Percentiles rank a stretch among this genome's conserved stretches.
These are phyloP conservation scores for Choreutis nemorana DNA, from an alignment of 2,888 invertebrate species.

Conservation along the genomic window DNA sequence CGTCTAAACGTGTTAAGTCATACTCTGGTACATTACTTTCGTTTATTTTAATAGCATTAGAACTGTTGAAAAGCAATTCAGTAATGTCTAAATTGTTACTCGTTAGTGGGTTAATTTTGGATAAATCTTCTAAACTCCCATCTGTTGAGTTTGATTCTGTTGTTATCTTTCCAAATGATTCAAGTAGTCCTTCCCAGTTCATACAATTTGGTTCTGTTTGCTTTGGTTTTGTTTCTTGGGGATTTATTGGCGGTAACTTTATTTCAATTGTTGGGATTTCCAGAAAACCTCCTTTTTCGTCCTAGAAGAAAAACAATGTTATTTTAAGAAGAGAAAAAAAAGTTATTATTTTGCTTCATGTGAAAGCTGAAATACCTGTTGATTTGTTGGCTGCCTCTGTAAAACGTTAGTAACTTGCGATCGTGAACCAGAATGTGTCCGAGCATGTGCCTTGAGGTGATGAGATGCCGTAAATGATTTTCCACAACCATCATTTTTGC, in stretches of 20 bases:
- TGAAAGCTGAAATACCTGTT: too few relatives aligned
- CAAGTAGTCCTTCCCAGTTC: slow-evolving; percentile 55
- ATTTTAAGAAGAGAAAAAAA: too few relatives aligned
- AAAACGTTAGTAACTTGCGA: too few relatives aligned
- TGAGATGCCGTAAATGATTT: slow-evolving; percentile 95
- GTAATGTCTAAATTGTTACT: slow-evolving; percentile 42
- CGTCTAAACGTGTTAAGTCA: slow-evolving; percentile 34
- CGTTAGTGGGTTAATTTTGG: slow-evolving; percentile 24
- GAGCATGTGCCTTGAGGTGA: slow-evolving; percentile 89
- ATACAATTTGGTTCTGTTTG: slow-evolving; percentile 26
- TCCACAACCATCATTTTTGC: slow-evolving; percentile 83
- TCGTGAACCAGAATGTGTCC: slow-evolving; percentile 84
- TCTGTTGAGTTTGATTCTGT: slow-evolving; percentile 54
- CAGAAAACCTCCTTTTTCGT: too few relatives aligned
- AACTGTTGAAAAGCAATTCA: slow-evolving; percentile 42
- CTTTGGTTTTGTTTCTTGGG: slow-evolving; percentile 16
- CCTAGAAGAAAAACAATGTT: too few relatives aligned
- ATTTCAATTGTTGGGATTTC: too few relatives aligned
- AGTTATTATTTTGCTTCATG: too few relatives aligned
- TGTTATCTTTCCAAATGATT: slow-evolving; percentile 51
- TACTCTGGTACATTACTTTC: slow-evolving; percentile 32
- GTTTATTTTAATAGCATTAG: slow-evolving; percentile 27
- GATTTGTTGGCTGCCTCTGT: too few relatives aligned
- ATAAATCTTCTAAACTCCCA: slow-evolving; percentile 42
- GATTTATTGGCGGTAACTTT: too few relatives aligned